Evolutionary conservation across 2,797 vertebrate genomes (phyloP).

Genomic region (Cottoperca gobio): DNA sequence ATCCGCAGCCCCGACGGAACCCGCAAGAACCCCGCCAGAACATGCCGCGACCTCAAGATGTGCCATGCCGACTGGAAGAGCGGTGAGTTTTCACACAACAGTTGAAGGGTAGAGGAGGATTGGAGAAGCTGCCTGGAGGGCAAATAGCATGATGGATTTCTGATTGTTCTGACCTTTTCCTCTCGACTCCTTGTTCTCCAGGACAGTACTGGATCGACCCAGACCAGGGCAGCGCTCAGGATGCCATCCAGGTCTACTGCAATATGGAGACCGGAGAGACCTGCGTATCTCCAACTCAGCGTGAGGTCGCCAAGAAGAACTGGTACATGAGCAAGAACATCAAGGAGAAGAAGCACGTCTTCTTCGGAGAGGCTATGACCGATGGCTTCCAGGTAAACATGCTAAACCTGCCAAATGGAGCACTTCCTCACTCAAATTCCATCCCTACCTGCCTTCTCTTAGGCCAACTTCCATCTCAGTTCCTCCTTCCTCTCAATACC

Average conservation of each 20-base stretch:
- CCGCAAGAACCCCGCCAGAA: slow-evolving; percentile 97
- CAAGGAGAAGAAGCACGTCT: slow-evolving; percentile 96
- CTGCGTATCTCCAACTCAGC: slow-evolving; percentile 89
- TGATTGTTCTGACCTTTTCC: slow-evolving; percentile 12
- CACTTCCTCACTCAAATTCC: neutral
- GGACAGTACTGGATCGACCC: slow-evolving; percentile 99
- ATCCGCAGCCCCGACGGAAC: slow-evolving; percentile 97
- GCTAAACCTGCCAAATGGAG: slow-evolving; percentile 29
- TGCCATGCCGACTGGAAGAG: slow-evolving; percentile 99
- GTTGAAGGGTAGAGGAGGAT: neutral
- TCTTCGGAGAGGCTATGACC: slow-evolving; percentile 96
- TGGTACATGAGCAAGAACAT: slow-evolving; percentile 97
- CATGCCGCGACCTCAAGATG: slow-evolving; percentile 99
- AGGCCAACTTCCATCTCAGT: neutral
- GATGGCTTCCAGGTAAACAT: slow-evolving; percentile 92
- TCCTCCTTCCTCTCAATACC: neutral
- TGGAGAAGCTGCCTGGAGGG: neutral
- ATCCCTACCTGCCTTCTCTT: neutral
- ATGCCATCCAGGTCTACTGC: slow-evolving; percentile 98
- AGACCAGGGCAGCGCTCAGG: slow-evolving; percentile 97
- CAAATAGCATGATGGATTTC: neutral
- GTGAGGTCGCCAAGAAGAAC: slow-evolving; percentile 90
- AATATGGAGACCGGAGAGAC: slow-evolving; percentile 98
- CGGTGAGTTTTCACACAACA: slow-evolving; percentile 82
- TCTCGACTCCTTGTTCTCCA: slow-evolving; percentile 53